These are phyloP conservation scores for Limanda limanda DNA, from an alignment of 2,113 vertebrate species.

Conservation along the genomic window DNA sequence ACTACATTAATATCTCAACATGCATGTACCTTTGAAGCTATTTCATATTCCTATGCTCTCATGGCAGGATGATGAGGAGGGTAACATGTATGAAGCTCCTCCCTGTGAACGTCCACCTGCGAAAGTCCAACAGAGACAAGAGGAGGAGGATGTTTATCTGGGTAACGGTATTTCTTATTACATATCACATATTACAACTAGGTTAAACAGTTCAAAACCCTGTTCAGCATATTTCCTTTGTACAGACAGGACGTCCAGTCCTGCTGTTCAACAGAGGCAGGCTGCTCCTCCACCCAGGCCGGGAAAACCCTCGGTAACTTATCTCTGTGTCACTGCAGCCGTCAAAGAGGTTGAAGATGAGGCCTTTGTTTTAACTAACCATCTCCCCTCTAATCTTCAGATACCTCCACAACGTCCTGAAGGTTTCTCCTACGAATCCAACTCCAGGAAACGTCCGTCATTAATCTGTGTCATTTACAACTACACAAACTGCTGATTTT, in stretches of 20 bases:
- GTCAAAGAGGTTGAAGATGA: not conserved
- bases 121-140: constrained; percentile 65
- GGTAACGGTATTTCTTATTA: constrained; percentile 59
- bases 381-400: constrained; percentile 24
- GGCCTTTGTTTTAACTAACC: not conserved
- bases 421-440: constrained; percentile 48
- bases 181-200: not conserved
- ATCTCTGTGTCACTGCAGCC: not conserved
- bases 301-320: constrained; percentile 61
- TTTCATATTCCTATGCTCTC: constrained; percentile 2
- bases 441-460: constrained; percentile 71
- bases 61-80: constrained; percentile 76
- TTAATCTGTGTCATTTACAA: not conserved
- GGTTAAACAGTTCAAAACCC: not conserved
- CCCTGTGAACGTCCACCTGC: constrained; percentile 75
- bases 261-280: constrained; percentile 60
- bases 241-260: constrained; percentile 62
- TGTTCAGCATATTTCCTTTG: not conserved
- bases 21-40: not conserved
- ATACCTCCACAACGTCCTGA: constrained; percentile 52
- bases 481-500: not conserved
- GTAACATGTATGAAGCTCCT: constrained; percentile 81
- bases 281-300: constrained; percentile 66
- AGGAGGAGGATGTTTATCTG: constrained; percentile 79
- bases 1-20: too few relatives aligned